Conservation (phyloP, 2,113 vertebrate genomes). For the Hystrix cristata region DNA sequence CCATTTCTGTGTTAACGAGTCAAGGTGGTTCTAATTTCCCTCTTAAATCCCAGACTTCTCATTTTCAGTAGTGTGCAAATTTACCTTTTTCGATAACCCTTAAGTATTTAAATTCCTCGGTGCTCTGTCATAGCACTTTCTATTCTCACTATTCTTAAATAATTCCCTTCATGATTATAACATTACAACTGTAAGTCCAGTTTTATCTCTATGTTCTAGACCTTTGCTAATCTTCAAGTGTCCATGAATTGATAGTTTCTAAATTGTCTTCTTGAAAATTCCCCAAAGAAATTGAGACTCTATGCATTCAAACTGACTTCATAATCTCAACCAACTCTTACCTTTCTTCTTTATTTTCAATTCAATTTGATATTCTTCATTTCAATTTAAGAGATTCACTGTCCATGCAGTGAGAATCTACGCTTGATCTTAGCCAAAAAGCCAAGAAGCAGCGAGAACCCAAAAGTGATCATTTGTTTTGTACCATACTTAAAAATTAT, state of each 20-base stretch:
- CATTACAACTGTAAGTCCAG: background rate
- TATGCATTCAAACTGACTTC: background rate
- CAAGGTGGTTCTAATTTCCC: background rate
- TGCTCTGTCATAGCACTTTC: background rate
- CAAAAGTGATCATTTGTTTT: background rate
- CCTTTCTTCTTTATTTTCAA: background rate
- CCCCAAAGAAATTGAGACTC: background rate
- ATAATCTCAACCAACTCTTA: background rate
- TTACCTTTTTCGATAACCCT: background rate
- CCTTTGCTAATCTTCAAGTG: background rate
- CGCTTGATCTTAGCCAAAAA: no score
- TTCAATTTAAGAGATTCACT: background rate
- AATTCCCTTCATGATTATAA: background rate
- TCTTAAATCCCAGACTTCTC: background rate
- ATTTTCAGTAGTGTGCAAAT: background rate
- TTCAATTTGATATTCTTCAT: background rate
- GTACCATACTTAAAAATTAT: background rate
- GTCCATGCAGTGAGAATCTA: background rate
- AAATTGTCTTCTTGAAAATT: background rate
- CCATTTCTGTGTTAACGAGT: background rate
- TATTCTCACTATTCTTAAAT: background rate
- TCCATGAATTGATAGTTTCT: background rate
- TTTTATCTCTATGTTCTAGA: conserved; percentile 13
- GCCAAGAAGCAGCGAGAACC: background rate
- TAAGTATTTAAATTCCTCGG: background rate